Conservation (phyloP, 2,888 invertebrate species). For the Thysanoteuthis rhombus region DNA sequence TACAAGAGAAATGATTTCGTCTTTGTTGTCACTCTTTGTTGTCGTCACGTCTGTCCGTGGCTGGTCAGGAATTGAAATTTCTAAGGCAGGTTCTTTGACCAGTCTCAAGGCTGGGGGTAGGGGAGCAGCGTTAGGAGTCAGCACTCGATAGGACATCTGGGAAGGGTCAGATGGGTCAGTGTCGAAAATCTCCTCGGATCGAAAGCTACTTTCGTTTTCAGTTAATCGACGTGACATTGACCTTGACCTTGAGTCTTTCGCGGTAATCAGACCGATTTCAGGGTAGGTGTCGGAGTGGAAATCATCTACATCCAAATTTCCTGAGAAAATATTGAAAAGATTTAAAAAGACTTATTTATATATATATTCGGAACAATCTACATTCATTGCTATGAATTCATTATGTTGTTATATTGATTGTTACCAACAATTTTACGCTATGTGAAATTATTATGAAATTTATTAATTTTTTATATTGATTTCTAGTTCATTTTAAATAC, state of each 20-base stretch:
- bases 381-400: too few relatives aligned
- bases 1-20: background rate
- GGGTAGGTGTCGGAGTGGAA: background rate
- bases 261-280: background rate
- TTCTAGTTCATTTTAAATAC: too few relatives aligned
- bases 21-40: slow-evolving; percentile 37
- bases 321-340: background rate
- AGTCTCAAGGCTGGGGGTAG: slow-evolving; percentile 58
- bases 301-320: background rate
- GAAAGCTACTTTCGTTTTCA: background rate
- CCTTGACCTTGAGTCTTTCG: background rate
- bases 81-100: slow-evolving; percentile 47
- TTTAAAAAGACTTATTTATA: background rate
- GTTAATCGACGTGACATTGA: background rate
- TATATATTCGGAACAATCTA: background rate
- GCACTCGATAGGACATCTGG: slow-evolving; percentile 63
- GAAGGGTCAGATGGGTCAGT: slow-evolving; percentile 54
- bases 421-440: too few relatives aligned
- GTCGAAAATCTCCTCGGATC: background rate
- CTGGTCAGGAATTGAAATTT: slow-evolving; percentile 35
- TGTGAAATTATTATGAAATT: too few relatives aligned
- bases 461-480: too few relatives aligned
- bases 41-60: slow-evolving; percentile 32
- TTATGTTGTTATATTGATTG: too few relatives aligned
- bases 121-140: slow-evolving; percentile 64